A percentile compares a stretch with the other conserved stretches of the same genome.
Conservation (phyloP, 1,140 invertebrate genomes). For the Amphibalanus amphitrite region DNA sequence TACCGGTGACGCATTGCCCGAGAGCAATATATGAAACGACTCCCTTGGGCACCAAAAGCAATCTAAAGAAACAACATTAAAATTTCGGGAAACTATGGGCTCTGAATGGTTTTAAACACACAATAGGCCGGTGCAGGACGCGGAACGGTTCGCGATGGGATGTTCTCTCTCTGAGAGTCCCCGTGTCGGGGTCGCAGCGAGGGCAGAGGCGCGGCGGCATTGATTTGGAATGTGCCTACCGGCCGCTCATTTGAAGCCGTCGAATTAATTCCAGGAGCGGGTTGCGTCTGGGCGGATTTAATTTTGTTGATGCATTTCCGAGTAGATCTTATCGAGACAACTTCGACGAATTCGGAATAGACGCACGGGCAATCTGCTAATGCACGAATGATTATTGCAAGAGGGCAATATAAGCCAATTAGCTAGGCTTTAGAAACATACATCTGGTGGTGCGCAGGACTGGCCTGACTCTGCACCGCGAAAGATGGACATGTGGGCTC, state of each 20-base stretch:
- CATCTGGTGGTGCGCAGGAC: too few relatives aligned
- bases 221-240: neutral
- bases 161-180: too few relatives aligned
- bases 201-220: neutral
- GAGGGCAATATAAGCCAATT: too few relatives aligned
- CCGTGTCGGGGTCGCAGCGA: too few relatives aligned
- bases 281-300: neutral
- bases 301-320: neutral
- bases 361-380: neutral
- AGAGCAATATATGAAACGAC: slow-evolving; percentile 4
- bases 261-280: neutral
- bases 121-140: neutral
- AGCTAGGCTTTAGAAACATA: too few relatives aligned
- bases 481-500: too few relatives aligned
- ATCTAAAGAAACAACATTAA: slow-evolving; percentile 4
- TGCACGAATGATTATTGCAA: neutral
- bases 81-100: slow-evolving; percentile 2
- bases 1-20: neutral
- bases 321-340: neutral
- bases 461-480: too few relatives aligned
- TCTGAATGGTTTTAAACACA: slow-evolving; percentile 2
- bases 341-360: neutral
- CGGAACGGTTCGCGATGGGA: neutral
- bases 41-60: neutral
- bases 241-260: neutral